Evolutionary conservation across 2,888 invertebrate genomes (phyloP).

Genomic region (Drosophila limbata): DNA sequence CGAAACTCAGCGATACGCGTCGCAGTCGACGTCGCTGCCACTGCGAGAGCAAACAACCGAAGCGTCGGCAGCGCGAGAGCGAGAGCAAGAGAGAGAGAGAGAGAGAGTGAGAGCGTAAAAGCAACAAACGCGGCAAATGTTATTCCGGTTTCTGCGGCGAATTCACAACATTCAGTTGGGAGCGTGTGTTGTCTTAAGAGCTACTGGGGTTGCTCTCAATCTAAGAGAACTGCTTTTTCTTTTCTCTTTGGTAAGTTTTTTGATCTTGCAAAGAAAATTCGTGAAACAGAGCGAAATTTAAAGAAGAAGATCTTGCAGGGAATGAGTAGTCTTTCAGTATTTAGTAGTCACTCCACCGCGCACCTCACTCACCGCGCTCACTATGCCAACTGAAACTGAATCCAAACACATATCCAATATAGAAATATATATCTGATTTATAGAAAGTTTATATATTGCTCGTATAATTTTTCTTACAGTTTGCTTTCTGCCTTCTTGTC

Average conservation of each 20-base stretch:
- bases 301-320: no score
- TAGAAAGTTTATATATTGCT: no score
- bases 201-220: background rate
- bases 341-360: no score
- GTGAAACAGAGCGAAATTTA: no score
- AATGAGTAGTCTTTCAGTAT: no score
- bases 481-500: constrained; percentile 9
- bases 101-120: constrained; percentile 29
- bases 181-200: constrained; percentile 41
- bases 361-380: no score
- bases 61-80: constrained; percentile 20
- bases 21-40: constrained; percentile 38
- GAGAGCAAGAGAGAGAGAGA: constrained; percentile 19
- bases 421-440: background rate
- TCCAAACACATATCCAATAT: no score
- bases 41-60: constrained; percentile 26
- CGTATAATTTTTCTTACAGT: background rate
- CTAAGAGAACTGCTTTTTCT: background rate
- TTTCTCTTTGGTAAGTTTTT: constrained; percentile 4
- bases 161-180: constrained; percentile 40
- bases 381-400: no score
- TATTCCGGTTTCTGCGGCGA: constrained; percentile 72
- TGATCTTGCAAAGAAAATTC: constrained; percentile 26
- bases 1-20: constrained; percentile 54
- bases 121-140: constrained; percentile 18